A percentile compares a stretch with the other conserved stretches of the same genome.
phyloP scores from a whole-genome alignment of 2,113 vertebrate genomes.

The Centropus unirufus region DNA sequence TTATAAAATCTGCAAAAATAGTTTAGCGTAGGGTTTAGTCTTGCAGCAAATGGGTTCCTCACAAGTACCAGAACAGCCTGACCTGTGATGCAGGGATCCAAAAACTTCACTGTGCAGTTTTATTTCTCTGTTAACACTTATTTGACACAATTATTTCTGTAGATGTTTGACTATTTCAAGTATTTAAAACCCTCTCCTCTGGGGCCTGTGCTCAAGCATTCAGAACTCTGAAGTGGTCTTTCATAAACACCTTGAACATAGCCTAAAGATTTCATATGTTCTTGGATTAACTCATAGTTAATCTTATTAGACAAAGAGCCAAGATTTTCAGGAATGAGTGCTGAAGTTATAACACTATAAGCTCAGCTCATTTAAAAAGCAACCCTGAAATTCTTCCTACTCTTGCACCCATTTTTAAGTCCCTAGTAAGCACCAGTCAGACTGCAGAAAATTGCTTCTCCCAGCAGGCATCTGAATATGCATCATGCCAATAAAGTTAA shows the following conservation, averaged over 20 bases:
- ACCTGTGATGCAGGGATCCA: not conserved
- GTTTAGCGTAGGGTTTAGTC: not conserved
- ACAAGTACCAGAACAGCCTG: not conserved
- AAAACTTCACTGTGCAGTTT: slow-evolving; percentile 23
- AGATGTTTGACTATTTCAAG: slow-evolving; percentile 33
- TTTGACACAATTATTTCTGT: not conserved
- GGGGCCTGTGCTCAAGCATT: not conserved
- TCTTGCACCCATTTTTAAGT: slow-evolving; percentile 31
- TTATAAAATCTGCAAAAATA: not conserved
- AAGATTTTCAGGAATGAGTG: slow-evolving; percentile 48
- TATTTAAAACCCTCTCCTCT: slow-evolving; percentile 30
- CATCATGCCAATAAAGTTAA: slow-evolving; percentile 47
- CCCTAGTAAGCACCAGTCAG: slow-evolving; percentile 41
- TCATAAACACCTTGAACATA: slow-evolving; percentile 19
- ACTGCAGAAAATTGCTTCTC: slow-evolving; percentile 27
- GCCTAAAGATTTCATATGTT: slow-evolving; percentile 26
- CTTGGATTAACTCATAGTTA: slow-evolving; percentile 36
- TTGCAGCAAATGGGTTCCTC: not conserved
- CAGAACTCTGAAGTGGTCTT: slow-evolving; percentile 52
- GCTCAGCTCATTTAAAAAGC: slow-evolving; percentile 29
- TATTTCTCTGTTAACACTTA: not conserved
- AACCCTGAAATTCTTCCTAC: slow-evolving; percentile 15
- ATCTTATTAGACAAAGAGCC: slow-evolving; percentile 42
- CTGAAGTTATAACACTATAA: slow-evolving; percentile 26
- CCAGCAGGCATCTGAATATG: slow-evolving; percentile 59